A percentile compares a stretch with the other conserved stretches of the same genome.
Conservation (phyloP, 2,888 invertebrate genomes). For the Eupithecia abbreviata region DNA sequence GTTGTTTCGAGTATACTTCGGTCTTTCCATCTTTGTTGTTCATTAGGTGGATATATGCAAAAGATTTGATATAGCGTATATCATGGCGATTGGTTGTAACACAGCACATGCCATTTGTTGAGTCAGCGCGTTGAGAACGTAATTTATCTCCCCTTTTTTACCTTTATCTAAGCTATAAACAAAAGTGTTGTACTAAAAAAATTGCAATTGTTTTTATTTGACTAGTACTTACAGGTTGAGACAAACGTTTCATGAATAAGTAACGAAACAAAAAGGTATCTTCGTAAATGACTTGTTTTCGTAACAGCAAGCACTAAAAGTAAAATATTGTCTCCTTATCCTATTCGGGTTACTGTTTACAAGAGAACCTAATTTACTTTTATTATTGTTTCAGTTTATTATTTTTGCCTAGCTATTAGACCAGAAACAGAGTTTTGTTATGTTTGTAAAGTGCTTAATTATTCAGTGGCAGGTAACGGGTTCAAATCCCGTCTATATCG, state of each 20-base stretch:
- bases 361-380: not conserved
- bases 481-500: too few relatives aligned
- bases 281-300: slow-evolving; percentile 18
- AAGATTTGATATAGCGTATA: too few relatives aligned
- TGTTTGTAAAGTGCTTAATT: too few relatives aligned
- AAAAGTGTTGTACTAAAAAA: slow-evolving; percentile 21
- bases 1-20: too few relatives aligned
- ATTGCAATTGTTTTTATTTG: slow-evolving; percentile 20
- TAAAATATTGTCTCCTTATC: slow-evolving; percentile 4
- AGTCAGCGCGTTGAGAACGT: too few relatives aligned
- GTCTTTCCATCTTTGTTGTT: too few relatives aligned
- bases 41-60: too few relatives aligned
- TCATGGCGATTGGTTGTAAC: too few relatives aligned
- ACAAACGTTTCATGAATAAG: slow-evolving; percentile 30
- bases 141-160: too few relatives aligned
- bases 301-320: slow-evolving; percentile 9
- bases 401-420: not conserved
- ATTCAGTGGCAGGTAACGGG: too few relatives aligned
- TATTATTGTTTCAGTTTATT: not conserved
- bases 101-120: too few relatives aligned
- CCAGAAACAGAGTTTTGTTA: not conserved
- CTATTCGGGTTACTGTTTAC: not conserved
- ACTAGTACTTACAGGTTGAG: slow-evolving; percentile 11
- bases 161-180: not conserved
- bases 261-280: slow-evolving; percentile 23